phyloP scores from a whole-genome alignment of 2,113 vertebrate genomes.

The Bubo blakistoni region DNA sequence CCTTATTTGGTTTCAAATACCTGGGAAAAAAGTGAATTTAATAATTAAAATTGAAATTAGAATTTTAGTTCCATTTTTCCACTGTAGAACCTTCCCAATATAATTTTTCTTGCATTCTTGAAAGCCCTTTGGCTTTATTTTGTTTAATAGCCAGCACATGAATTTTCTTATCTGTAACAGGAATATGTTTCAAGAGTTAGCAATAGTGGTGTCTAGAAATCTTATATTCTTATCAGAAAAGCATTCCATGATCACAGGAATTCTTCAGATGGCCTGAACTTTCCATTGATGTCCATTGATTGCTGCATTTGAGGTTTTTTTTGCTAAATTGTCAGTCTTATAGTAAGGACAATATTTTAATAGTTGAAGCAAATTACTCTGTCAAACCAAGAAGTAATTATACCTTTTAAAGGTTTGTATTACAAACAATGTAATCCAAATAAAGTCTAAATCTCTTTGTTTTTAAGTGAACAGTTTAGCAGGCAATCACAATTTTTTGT shows the following conservation, averaged over 20 bases:
- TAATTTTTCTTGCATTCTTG: background rate
- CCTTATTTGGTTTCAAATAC: background rate
- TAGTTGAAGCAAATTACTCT: background rate
- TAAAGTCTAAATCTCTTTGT: background rate
- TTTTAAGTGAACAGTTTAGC: background rate
- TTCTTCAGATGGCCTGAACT: background rate
- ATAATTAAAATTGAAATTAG: background rate
- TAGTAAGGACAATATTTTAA: background rate
- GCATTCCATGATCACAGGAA: background rate
- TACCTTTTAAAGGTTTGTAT: background rate
- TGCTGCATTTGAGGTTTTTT: background rate
- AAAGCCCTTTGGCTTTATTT: background rate
- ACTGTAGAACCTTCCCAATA: background rate
- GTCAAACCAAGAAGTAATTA: background rate
- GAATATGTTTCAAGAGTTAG: background rate
- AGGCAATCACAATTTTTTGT: background rate
- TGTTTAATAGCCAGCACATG: background rate
- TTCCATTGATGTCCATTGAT: background rate
- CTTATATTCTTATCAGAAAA: background rate
- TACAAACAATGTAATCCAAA: background rate
- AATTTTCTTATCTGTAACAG: background rate
- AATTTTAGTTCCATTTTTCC: background rate
- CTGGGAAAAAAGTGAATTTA: background rate
- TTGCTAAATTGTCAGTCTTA: background rate
- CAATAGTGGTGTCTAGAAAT: background rate